These are phyloP conservation scores for Coreoperca whiteheadi DNA, from an alignment of 2,113 vertebrate genomes.

Conservation along the genomic window DNA sequence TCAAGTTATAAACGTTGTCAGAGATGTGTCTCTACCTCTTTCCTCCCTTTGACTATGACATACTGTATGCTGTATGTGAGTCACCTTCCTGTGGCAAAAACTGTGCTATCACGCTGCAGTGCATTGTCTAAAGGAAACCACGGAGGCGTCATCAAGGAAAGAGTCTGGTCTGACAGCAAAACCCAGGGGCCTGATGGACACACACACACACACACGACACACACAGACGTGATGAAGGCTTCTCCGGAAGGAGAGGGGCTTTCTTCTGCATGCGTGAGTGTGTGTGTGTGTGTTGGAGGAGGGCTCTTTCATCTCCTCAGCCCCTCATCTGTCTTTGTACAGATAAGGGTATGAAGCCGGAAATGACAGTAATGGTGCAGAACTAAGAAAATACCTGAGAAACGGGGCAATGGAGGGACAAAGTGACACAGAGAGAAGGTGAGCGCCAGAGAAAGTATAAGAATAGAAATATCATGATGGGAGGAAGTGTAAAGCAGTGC, in stretches of 20 bases:
- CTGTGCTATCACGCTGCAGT: slow-evolving; percentile 18
- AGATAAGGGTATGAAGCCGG: slow-evolving; percentile 46
- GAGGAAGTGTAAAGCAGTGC: slow-evolving; percentile 23
- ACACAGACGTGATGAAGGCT: slow-evolving; percentile 32
- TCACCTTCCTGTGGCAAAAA: slow-evolving; percentile 24
- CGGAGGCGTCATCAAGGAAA: slow-evolving; percentile 39
- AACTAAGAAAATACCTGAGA: slow-evolving; percentile 46
- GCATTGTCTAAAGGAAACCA: slow-evolving; percentile 33
- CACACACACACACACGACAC: slow-evolving; percentile 35
- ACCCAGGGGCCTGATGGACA: slow-evolving; percentile 30
- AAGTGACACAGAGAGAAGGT: slow-evolving; percentile 11
- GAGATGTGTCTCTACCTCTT: neutral
- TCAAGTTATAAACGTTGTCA: neutral
- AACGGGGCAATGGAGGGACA: slow-evolving; percentile 16
- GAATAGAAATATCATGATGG: slow-evolving; percentile 37
- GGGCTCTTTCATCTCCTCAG: slow-evolving; percentile 59
- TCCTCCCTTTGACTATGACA: neutral
- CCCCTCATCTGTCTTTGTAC: slow-evolving; percentile 58
- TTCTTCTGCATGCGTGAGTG: slow-evolving; percentile 26
- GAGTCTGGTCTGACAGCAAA: slow-evolving; percentile 58
- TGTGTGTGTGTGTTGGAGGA: slow-evolving; percentile 31
- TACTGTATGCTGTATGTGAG: neutral
- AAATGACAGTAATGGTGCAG: slow-evolving; percentile 59
- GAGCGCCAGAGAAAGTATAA: neutral
- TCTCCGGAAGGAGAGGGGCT: slow-evolving; percentile 19